Conservation (phyloP, 1,140 invertebrate genomes). For the Thaumetopoea pityocampa region DNA sequence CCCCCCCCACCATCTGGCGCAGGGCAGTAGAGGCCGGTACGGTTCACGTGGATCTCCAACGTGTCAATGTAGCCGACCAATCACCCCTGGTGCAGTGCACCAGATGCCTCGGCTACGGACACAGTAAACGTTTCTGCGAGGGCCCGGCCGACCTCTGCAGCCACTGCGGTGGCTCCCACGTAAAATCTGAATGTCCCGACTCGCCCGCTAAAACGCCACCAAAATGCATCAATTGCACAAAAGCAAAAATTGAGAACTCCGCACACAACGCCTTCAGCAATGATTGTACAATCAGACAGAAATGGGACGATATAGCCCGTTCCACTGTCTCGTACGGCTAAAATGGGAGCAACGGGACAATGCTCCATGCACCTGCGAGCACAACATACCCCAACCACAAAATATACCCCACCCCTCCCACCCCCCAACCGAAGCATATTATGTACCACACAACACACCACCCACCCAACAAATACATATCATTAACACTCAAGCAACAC, state of each 20-base stretch:
- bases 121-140: conserved; percentile 7
- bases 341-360: too few species aligned
- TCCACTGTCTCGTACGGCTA: background rate
- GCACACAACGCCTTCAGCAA: conserved; percentile 11
- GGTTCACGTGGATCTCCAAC: conserved; percentile 1
- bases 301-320: conserved; percentile 7
- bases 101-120: conserved; percentile 12
- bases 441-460: too few species aligned
- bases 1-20: conserved; percentile 6
- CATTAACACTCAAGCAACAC: too few species aligned
- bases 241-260: background rate
- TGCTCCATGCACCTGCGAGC: too few species aligned
- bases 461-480: too few species aligned
- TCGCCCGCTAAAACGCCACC: background rate
- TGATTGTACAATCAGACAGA: conserved; percentile 5
- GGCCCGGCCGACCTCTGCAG: conserved; percentile 3
- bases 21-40: background rate
- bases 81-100: conserved; percentile 22
- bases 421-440: too few species aligned
- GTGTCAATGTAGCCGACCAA: conserved; percentile 13
- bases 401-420: too few species aligned
- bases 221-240: conserved; percentile 4
- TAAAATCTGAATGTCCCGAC: conserved; percentile 2
- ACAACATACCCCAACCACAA: too few species aligned
- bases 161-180: conserved; percentile 9